Evolutionary conservation across 2,113 vertebrate genomes (phyloP), one percentile per base, ranked within the genome.

Genomic region (Speoplatyrhinus poulsoni): DNA sequence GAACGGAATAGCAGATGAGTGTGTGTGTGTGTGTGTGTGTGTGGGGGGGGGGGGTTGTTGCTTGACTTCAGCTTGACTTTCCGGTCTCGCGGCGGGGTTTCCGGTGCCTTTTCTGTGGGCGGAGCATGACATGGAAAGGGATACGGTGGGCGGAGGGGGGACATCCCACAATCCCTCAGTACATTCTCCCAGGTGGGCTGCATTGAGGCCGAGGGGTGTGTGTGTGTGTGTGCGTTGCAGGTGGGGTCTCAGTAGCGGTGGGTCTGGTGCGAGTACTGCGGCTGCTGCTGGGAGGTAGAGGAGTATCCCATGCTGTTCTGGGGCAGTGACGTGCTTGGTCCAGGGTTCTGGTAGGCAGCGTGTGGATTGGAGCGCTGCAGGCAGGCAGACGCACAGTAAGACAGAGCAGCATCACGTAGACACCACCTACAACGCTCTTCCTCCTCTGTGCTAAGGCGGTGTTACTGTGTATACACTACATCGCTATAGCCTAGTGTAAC

Each of bases 261-360:
- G 3, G 95, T 95, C 90, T 98, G 98, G 80, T 99, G 98, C 7
- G 98, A 98, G 95, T 98, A 99, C 94, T 99, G 98, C 77, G 97
- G 97, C 36, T 96, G 97, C 94, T 98, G 98, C 94, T 99, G 98
- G 93, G 98, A 99, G 96, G 97, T 98, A 98, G 98, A 84, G 94
- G 97, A 98, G 90, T 98, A 99, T 79, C 95, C 98, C 96, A 99
- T 97, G 95, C 96, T 99, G 95, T 94, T 99, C 91, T 99, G 98
- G 80, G 98, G 98, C 94, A 99, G 95, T 75, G 98, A 95, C 91
- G 98, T 98, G 95, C 98, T 98, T 95, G 98, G 96, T 96, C 98
- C 97, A 52, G 97, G 97, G 93, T 98, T 98, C 94, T 96, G 96
- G 89, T 99, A 99, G 88, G 97, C 98, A 98, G 97, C 98, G 93